Base-by-base conservation (phyloP, 2,888 invertebrate genomes). In the Mythimna impura region DNA sequence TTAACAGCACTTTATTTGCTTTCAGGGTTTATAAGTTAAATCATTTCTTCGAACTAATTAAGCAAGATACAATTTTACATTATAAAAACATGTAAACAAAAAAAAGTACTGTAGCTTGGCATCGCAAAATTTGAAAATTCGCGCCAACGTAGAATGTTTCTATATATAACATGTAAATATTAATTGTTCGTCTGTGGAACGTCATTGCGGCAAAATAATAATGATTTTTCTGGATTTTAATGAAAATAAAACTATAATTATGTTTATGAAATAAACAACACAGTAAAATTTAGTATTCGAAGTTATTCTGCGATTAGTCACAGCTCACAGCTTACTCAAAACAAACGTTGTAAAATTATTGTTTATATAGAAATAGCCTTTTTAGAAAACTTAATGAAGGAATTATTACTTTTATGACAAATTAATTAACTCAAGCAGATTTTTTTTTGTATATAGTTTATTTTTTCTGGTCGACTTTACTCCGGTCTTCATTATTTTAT, bases 401-500 rank as follows among this genome's bases (percentile, higher is more conserved):
- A 55, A 30, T 40, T 40, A 14, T 22, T 22, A 14, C 1, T 17
- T 60, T 30, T 17, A 7, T n/a, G 12, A 25, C 12, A 25, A 58
- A 20, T 17, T 57, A 30, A 9, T 52, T 43, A 22, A 22, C 17
- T 54, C 3, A 20, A 52, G 9, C 34, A 50, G 4, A 17, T 36
- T 36, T 71, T 69, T 70, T 69, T 69, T 43, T 34, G n/a, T 47
- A n/a, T 10, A 30, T 17, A n/a, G 36, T 10, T 3, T 3, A 57
- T 66, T 79, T 61, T 60, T 57, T 71, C 0, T 6, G 22, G 25
- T 40, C 12, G 14, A 17, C 36, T 9, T 30, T 57, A 58, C 58
- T 54, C 14, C 47, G 22, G 36, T 63, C n/a, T 36, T 62, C 54
- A 68, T 65, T 66, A 80, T 75, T 87, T 89, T 86, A 90, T 90